Base-by-base conservation (phyloP, 2,888 invertebrate genomes). In the Tribolium freemani region DNA sequence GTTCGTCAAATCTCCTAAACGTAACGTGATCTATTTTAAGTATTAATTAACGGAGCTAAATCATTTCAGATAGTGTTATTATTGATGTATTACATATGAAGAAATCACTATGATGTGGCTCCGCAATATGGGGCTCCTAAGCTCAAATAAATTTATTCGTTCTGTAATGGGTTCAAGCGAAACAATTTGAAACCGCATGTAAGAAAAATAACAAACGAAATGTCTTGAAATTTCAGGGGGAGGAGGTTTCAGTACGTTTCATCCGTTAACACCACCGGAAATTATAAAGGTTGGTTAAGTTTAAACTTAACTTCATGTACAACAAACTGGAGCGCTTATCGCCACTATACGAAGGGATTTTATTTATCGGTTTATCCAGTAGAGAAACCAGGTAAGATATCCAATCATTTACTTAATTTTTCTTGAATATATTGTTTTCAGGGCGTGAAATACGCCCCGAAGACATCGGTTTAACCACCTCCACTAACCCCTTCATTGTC, bases 231-330 rank as follows among this genome's bases (percentile, higher is more conserved):
- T 81, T 87, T 66, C 83, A 93, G 93, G 5, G 91, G 92, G 81
- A 88, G 92, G 71, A 92, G 94, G 82, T 87, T 95, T 82, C 92
- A 94, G 83, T 90, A 91, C 74, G 89, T 95, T 10, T 92, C 94
- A 21, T 89, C 93, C 2, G 90, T 92, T 38, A 95, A 95, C 82
- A 93, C 94, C 0, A 93, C 93, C n/a, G 89, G 92, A 3, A 89
- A 90, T 46, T 91, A 91, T 72, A 92, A 94, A 77, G 96, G 96
- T 5, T 97, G 97, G 97, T 84, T 97, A 71, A 93, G 93, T 80
- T 86, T 97, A 77, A 97, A 97, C 85, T 91, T 96, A 44, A 96
- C 95, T 1, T 89, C 88, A 58, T 93, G 95, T 3, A 87, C 96
- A 46, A 88, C 90, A 0, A 89, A 92, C 56, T 97, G 97, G 97